Base-by-base conservation (phyloP, 2,888 invertebrate genomes). In the Margaritifera margaritifera region DNA sequence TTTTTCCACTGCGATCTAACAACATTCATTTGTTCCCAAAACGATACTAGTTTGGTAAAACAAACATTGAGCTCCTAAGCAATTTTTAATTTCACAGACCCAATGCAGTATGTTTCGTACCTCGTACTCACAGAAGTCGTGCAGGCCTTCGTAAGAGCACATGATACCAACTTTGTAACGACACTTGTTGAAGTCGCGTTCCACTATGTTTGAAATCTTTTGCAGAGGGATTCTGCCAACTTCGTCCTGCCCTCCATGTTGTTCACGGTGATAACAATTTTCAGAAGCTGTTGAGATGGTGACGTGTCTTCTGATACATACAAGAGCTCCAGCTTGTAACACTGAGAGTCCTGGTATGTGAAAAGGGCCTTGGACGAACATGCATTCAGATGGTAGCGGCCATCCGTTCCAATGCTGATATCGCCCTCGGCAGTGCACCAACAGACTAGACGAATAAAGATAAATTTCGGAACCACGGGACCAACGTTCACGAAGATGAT, bases 161-260 rank as follows among this genome's bases (percentile, higher is more conserved):
- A 64, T 66, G 6, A 76, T 71, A 6, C 78, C 78, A 31, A 80
- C 69, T 19, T 71, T 73, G 56, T 68, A 74, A 5, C 71, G 56
- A 59, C 80, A 80, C 50, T 71, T 74, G 24, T 66, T 59, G 55
- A 79, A 80, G 53, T 80, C 77, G n/a, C 74, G 61, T 24, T 71
- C 65, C 25, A 80, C 75, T 57, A 80, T 77, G 31, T 69, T 70
- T 4, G 54, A 61, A 22, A 80, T 64, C 19, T 64, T 67, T 64
- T 62, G 62, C 75, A 75, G 22, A 79, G 61, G 20, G 69, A 58
- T 50, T 65, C 61, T 19, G 67, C 54, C 61, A 76, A 52, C 11
- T 51, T 5, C 52, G 69, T 51, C 18, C 72, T 67, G 4, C 53
- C 55, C 4, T 54, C 59, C 18, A 62, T 64, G 27, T 71, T 66